Percentiles rank a stretch among this genome's conserved stretches.
These are phyloP conservation scores for Ceraclea dissimilis DNA, from an alignment of 2,888 invertebrate species.

Conservation along the genomic window DNA sequence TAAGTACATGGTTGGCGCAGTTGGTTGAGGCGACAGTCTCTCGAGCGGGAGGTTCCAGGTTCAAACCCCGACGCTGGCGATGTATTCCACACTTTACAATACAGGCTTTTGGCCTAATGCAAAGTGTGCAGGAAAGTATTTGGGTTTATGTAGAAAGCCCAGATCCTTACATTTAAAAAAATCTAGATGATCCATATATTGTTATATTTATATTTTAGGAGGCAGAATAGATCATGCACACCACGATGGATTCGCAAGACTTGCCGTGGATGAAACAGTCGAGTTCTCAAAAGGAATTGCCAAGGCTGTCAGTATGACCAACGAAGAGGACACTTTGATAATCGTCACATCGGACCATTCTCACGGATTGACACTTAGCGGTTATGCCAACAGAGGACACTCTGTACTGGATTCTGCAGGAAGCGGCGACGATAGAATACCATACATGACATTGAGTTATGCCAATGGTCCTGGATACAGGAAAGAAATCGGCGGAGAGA, in stretches of 20 bases:
- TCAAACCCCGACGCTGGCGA: no score
- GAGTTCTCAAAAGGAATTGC: constrained; percentile 69
- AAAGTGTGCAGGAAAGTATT: no score
- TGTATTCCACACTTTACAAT: no score
- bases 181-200: no score
- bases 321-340: constrained; percentile 63
- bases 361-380: constrained; percentile 66
- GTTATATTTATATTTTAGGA: constrained; percentile 37
- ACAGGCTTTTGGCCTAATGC: no score
- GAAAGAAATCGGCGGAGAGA: constrained; percentile 37
- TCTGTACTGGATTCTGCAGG: constrained; percentile 37
- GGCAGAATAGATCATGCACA: constrained; percentile 65
- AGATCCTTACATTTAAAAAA: no score
- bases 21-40: no score
- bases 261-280: constrained; percentile 70
- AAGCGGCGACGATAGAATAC: constrained; percentile 44
- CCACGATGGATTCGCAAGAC: constrained; percentile 58
- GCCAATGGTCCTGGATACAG: constrained; percentile 59
- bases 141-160: no score
- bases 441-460: constrained; percentile 59
- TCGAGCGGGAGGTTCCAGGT: no score
- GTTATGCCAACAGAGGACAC: constrained; percentile 57
- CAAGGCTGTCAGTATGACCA: constrained; percentile 53
- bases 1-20: no score
- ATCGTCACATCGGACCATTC: constrained; percentile 78